Evolutionary conservation across 1,140 invertebrate genomes (phyloP).

Genomic region (Habropoda laboriosa): DNA sequence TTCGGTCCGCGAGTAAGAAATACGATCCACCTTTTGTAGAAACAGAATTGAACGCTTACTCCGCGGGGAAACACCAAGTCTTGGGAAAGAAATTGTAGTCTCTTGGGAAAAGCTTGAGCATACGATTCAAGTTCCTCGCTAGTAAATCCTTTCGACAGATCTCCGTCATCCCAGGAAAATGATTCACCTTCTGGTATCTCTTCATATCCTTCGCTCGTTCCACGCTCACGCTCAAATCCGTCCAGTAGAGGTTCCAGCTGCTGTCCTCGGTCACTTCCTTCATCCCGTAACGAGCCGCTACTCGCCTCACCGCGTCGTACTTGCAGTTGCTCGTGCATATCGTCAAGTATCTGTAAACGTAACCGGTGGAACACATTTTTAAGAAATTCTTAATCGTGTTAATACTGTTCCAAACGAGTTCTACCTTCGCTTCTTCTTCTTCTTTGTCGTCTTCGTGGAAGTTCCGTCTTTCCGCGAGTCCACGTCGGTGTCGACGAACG

Average conservation of each 20-base stretch:
- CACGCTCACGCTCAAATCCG: conserved; percentile 90
- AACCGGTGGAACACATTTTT: too few species aligned
- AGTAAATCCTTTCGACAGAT: conserved; percentile 94
- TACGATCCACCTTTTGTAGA: too few species aligned
- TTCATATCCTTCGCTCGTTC: conserved; percentile 95
- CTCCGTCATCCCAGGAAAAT: conserved; percentile 96
- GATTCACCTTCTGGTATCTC: conserved; percentile 94
- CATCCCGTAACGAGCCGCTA: conserved; percentile 89
- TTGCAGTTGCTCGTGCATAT: conserved; percentile 89
- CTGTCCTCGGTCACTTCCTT: conserved; percentile 90
- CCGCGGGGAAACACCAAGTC: conserved; percentile 96
- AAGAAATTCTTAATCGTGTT: too few species aligned
- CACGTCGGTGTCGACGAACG: conserved; percentile 21
- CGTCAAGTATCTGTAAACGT: conserved; percentile 73
- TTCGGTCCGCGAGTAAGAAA: neutral
- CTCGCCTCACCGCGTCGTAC: conserved; percentile 87
- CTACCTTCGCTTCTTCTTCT: conserved; percentile 63
- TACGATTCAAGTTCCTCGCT: conserved; percentile 92
- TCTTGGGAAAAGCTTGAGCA: conserved; percentile 92
- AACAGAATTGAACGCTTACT: conserved; percentile 83
- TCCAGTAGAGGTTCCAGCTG: conserved; percentile 95
- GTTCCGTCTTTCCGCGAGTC: conserved; percentile 37
- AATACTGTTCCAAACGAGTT: too few species aligned
- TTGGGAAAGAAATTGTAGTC: conserved; percentile 96
- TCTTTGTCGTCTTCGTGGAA: conserved; percentile 32